A percentile compares a stretch with the other conserved stretches of the same genome.
phyloP scores from a whole-genome alignment of 92 coral and sea anemone genomes.

The Phenganax marumi region DNA sequence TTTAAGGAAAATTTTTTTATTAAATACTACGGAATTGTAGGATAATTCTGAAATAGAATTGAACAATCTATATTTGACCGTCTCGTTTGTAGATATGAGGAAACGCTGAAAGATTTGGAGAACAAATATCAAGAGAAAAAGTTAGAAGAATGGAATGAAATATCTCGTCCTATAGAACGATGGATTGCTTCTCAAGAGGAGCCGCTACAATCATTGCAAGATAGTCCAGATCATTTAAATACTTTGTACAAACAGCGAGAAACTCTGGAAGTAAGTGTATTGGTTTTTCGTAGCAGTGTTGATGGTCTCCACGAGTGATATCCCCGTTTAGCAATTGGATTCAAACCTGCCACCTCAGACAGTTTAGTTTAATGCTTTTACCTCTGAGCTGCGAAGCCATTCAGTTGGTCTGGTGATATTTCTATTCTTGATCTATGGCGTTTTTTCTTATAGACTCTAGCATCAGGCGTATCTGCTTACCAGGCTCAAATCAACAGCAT shows the following conservation, averaged over 20 bases:
- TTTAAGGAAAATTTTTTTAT: not conserved
- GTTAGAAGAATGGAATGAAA: constrained; percentile 16
- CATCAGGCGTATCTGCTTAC: constrained; percentile 20
- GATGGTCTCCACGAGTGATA: not conserved
- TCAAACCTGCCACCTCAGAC: too few relatives aligned
- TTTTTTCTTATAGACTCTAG: constrained; percentile 9
- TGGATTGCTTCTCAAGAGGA: constrained; percentile 27
- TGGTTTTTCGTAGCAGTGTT: not conserved
- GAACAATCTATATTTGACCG: too few relatives aligned
- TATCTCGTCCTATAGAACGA: constrained; percentile 13
- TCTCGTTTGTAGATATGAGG: not conserved
- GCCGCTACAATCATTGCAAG: constrained; percentile 20
- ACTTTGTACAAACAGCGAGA: constrained; percentile 36
- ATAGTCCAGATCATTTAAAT: constrained; percentile 6
- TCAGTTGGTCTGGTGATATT: not conserved
- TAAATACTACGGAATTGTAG: not conserved
- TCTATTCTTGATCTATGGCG: too few relatives aligned
- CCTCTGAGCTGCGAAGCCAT: too few relatives aligned
- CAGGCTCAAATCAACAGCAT: constrained; percentile 16
- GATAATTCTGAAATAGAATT: too few relatives aligned
- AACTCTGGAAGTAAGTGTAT: constrained; percentile 12
- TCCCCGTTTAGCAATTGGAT: not conserved
- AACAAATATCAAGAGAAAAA: constrained; percentile 9
- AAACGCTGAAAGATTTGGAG: constrained; percentile 1
- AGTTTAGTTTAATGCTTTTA: too few relatives aligned